These are phyloP conservation scores for Siniperca scherzeri DNA, from an alignment of 2,797 vertebrate species.

Conservation along the genomic window DNA sequence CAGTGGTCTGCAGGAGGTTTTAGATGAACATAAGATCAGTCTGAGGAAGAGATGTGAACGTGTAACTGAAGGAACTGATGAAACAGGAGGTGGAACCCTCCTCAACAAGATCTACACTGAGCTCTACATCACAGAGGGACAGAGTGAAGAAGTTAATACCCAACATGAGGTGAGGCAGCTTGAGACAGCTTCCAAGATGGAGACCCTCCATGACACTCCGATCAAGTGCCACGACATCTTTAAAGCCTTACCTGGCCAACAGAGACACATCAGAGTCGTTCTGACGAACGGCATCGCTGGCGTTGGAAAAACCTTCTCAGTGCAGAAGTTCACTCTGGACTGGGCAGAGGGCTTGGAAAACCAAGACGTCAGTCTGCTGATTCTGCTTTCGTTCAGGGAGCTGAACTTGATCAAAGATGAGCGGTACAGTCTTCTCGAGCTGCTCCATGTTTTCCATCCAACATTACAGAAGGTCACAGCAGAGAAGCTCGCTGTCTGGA, in stretches of 20 bases:
- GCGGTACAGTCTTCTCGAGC: neutral
- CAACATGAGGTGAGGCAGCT: conserved; percentile 20
- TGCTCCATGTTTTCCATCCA: conserved; percentile 21
- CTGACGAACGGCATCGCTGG: neutral
- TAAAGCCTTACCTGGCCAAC: neutral
- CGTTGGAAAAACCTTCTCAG: too few species aligned
- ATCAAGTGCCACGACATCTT: neutral
- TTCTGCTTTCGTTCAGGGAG: conserved; percentile 34
- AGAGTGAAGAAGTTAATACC: conserved; percentile 7
- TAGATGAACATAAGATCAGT: neutral
- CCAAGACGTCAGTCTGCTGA: conserved; percentile 13
- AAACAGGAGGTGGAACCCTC: neutral
- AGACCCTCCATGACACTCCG: neutral
- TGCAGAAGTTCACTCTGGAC: conserved; percentile 21
- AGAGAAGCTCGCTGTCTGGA: conserved; percentile 4
- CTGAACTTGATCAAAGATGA: conserved; percentile 24
- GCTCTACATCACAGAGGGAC: conserved; percentile 17
- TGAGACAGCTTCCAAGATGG: neutral
- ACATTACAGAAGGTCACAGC: conserved; percentile 19
- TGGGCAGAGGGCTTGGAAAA: conserved; percentile 32
- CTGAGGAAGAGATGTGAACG: neutral
- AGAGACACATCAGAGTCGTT: neutral
- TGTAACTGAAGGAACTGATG: conserved; percentile 14
- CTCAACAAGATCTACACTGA: conserved; percentile 13
- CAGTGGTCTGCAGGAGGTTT: neutral